Evolutionary conservation across 2,888 invertebrate genomes (phyloP).

Genomic region (Pristionchus mayeri): DNA sequence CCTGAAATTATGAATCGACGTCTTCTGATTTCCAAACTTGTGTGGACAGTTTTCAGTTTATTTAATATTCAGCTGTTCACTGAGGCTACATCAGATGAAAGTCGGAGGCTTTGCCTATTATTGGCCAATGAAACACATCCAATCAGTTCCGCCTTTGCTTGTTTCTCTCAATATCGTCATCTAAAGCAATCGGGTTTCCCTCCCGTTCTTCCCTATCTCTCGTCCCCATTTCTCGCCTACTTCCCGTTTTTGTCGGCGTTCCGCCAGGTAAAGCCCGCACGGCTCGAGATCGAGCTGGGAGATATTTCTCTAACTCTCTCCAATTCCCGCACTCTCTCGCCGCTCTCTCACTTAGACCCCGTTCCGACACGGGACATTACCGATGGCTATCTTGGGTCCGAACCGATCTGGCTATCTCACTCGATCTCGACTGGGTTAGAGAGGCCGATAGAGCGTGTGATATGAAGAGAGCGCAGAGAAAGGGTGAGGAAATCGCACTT

Average conservation of each 20-base stretch:
- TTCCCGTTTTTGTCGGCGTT: slow-evolving; percentile 8
- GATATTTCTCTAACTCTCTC: neutral
- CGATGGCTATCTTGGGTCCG: too few species aligned
- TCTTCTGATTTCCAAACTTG: too few species aligned
- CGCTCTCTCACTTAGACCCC: neutral
- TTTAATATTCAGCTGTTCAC: too few species aligned
- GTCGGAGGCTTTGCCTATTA: neutral
- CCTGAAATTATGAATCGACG: slow-evolving; percentile 54
- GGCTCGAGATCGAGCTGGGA: neutral
- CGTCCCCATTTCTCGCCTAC: neutral
- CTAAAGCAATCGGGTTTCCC: too few species aligned
- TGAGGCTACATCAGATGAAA: too few species aligned
- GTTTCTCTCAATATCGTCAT: too few species aligned
- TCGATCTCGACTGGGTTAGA: neutral
- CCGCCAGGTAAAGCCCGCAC: neutral
- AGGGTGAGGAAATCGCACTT: neutral
- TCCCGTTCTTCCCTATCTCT: neutral
- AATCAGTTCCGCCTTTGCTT: too few species aligned
- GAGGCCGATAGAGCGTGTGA: neutral
- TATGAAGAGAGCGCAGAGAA: neutral
- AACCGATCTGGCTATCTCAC: neutral
- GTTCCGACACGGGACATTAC: too few species aligned
- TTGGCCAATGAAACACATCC: neutral
- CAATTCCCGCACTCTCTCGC: too few species aligned
- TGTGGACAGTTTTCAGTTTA: too few species aligned